A percentile compares a stretch with the other conserved stretches of the same genome.
These are phyloP conservation scores for Chymomyza caudatula DNA, from an alignment of 2,888 invertebrate genomes.

Conservation along the genomic window DNA sequence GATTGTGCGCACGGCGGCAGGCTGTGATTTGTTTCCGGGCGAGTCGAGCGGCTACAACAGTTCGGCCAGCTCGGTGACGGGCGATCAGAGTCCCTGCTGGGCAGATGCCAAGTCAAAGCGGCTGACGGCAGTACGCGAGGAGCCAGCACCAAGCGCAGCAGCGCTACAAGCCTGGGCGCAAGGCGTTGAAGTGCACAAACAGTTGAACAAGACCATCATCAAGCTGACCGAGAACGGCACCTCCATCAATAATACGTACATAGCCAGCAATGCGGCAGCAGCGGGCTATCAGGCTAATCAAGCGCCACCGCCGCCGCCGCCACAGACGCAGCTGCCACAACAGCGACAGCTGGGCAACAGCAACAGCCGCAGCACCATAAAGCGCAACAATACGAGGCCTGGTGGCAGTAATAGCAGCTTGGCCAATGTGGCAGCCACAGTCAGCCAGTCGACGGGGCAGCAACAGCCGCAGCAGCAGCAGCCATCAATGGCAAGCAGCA, in stretches of 20 bases:
- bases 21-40: constrained; percentile 88
- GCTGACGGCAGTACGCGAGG: constrained; percentile 86
- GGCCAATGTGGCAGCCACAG: constrained; percentile 31
- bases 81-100: constrained; percentile 85
- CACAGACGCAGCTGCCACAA: constrained; percentile 12
- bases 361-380: constrained; percentile 52
- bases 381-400: neutral
- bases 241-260: constrained; percentile 83
- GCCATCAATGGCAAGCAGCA: constrained; percentile 9
- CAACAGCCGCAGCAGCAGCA: constrained; percentile 9
- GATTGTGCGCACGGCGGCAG: constrained; percentile 87
- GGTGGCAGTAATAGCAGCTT: constrained; percentile 22
- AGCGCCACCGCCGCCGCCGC: constrained; percentile 12
- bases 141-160: constrained; percentile 66
- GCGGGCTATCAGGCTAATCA: neutral
- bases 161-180: constrained; percentile 32
- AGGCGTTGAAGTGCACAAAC: constrained; percentile 39
- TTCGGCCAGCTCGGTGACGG: constrained; percentile 89
- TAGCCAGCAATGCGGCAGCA: constrained; percentile 46
- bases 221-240: constrained; percentile 86
- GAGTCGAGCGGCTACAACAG: constrained; percentile 91
- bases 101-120: constrained; percentile 82
- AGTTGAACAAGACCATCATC: constrained; percentile 84
- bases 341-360: constrained; percentile 1
- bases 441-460: neutral